These are phyloP conservation scores for Molothrus ater DNA, from an alignment of 2,797 vertebrate genomes.

Conservation along the genomic window DNA sequence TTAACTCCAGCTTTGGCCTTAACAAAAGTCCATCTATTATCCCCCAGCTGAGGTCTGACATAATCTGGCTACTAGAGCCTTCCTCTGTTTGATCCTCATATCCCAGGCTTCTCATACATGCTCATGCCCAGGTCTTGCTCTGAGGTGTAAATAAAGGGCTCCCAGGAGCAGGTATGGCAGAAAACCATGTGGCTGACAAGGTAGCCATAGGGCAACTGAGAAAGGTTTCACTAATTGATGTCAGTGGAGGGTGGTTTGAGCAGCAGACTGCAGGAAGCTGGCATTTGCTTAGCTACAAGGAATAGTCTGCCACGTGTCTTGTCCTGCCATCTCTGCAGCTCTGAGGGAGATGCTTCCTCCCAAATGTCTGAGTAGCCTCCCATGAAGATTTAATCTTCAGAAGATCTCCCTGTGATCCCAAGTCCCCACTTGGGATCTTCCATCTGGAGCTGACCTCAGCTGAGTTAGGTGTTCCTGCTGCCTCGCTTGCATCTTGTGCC, in stretches of 20 bases:
- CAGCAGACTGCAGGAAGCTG: neutral
- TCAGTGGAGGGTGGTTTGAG: neutral
- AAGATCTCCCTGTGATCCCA: neutral
- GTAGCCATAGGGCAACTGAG: neutral
- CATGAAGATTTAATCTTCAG: neutral
- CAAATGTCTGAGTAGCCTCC: neutral
- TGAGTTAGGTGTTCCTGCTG: neutral
- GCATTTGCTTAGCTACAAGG: neutral
- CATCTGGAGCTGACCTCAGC: neutral
- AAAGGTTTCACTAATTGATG: neutral
- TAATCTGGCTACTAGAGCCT: neutral
- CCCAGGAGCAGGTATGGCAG: neutral
- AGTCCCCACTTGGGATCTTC: neutral
- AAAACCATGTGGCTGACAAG: neutral
- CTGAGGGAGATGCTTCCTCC: neutral
- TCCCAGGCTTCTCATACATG: neutral
- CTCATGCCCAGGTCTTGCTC: neutral
- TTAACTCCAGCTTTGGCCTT: neutral
- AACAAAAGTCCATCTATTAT: neutral
- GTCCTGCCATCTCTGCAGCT: neutral
- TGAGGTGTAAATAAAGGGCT: neutral
- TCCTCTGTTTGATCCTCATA: neutral
- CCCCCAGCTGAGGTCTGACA: neutral
- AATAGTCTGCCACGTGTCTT: neutral
- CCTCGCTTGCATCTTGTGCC: rapidly evolving